A percentile compares a stretch with the other conserved stretches of the same genome.
These are phyloP conservation scores for Anastrepha obliqua DNA, from an alignment of 1,140 invertebrate genomes.

Conservation along the genomic window DNA sequence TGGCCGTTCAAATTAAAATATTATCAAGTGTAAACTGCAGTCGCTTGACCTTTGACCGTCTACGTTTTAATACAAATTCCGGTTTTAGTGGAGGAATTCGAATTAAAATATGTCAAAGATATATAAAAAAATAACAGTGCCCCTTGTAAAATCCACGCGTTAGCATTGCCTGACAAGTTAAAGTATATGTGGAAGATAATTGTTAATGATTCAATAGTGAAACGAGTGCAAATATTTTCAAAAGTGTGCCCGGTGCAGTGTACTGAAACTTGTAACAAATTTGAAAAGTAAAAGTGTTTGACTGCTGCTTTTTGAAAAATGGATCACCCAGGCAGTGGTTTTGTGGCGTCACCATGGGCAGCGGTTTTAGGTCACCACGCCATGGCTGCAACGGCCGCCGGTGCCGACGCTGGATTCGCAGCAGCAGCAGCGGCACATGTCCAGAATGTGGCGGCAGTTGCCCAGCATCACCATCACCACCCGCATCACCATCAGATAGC, in stretches of 20 bases:
- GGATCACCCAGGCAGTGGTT: slow-evolving; percentile 81
- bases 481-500: slow-evolving; percentile 70
- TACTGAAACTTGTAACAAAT: neutral
- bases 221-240: slow-evolving; percentile 39
- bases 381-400: slow-evolving; percentile 64
- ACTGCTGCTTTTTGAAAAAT: slow-evolving; percentile 67
- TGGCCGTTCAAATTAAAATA: neutral
- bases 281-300: neutral
- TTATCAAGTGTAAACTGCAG: neutral
- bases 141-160: neutral
- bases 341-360: slow-evolving; percentile 82
- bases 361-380: slow-evolving; percentile 80
- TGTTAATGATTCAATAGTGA: neutral
- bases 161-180: neutral
- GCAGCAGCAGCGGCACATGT: slow-evolving; percentile 73
- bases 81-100: neutral
- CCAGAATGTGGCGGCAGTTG: slow-evolving; percentile 72
- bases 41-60: too few relatives aligned
- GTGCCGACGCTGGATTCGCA: slow-evolving; percentile 74
- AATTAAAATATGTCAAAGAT: too few relatives aligned
- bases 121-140: neutral
- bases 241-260: slow-evolving; percentile 48
- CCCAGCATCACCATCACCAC: slow-evolving; percentile 72
- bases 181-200: neutral
- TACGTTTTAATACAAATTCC: too few relatives aligned